Conservation (phyloP, 2,888 invertebrate genomes). For the Clivina fossor region DNA sequence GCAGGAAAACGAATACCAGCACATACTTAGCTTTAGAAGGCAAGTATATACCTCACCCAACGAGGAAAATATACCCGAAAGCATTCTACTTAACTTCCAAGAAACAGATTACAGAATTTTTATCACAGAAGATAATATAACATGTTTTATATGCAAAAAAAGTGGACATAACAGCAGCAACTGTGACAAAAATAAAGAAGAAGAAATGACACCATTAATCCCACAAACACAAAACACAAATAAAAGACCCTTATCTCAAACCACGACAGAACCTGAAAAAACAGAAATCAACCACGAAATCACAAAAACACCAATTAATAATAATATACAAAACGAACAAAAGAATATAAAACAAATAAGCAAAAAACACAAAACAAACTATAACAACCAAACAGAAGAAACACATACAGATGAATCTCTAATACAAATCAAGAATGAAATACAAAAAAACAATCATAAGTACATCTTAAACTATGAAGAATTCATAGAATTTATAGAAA, state of each 20-base stretch:
- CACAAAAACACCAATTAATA: neutral
- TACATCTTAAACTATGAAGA: conserved; percentile 11
- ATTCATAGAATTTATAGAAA: too few species aligned
- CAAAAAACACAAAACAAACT: too few species aligned
- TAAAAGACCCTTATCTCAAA: too few species aligned
- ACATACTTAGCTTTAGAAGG: conserved; percentile 41
- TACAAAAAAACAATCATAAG: conserved; percentile 3
- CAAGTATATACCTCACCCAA: conserved; percentile 37
- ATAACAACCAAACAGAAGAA: neutral
- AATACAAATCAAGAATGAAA: conserved; percentile 1
- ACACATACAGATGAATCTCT: too few species aligned
- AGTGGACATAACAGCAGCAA: conserved; percentile 37
- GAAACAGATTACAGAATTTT: conserved; percentile 37
- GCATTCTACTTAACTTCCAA: conserved; percentile 30
- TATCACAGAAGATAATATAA: conserved; percentile 33
- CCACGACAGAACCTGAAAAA: neutral
- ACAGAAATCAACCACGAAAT: neutral
- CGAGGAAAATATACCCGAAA: conserved; percentile 2
- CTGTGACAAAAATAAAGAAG: neutral
- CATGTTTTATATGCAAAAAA: conserved; percentile 40
- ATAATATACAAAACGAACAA: too few species aligned
- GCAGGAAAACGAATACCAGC: conserved; percentile 37
- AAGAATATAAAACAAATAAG: too few species aligned
- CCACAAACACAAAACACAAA: too few species aligned
- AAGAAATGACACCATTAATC: conserved; percentile 2